Base-by-base conservation (phyloP, 1,140 invertebrate species). In the Drosophila truncata region DNA sequence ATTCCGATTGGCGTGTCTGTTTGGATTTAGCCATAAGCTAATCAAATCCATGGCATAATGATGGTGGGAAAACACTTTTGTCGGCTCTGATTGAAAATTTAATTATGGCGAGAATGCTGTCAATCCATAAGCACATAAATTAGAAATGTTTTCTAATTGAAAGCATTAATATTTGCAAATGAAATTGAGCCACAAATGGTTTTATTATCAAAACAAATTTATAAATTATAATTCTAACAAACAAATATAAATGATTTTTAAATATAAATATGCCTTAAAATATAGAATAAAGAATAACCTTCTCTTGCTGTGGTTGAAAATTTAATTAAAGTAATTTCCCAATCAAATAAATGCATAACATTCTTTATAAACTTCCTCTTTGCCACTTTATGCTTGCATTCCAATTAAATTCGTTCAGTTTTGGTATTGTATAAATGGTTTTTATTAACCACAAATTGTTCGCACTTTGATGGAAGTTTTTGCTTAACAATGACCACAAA, bases 11-110 rank as follows among this genome's bases (percentile, higher is more conserved):
- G 42, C 81, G 61, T 80, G 82, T 76, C 58, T 74, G 83, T 69
- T 73, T 60, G 82, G 85, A 90, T 90, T 87, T 87, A 72, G 73
- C 84, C 79, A 71, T 87, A 88, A 87, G 84, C 84, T 87, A 84
- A 88, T 87, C 80, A 81, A 76, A 87, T 87, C 83, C 84, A 88
- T 88, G 75, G 77, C 80, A 78, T 84, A 88, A 87, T 87, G 84
- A 83, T 27, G 55, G 63, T 25, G 41, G 35, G 9, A 35, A 71
- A 61, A 61, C 64, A 37, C 49, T 72, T 69, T 59, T 52, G 37
- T 52, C 65, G 46, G 33, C 20, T 62, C 23, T 37, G 64, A 85
- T 82, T 71, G 69, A 61, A 76, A 78, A 85, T 88, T 74, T 74
- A 78, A 88, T 87, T 80, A 74, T 62, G 50, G 9, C 8, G 33